These are phyloP conservation scores for Alosa sapidissima DNA, from an alignment of 2,797 vertebrate genomes.

Conservation along the genomic window DNA sequence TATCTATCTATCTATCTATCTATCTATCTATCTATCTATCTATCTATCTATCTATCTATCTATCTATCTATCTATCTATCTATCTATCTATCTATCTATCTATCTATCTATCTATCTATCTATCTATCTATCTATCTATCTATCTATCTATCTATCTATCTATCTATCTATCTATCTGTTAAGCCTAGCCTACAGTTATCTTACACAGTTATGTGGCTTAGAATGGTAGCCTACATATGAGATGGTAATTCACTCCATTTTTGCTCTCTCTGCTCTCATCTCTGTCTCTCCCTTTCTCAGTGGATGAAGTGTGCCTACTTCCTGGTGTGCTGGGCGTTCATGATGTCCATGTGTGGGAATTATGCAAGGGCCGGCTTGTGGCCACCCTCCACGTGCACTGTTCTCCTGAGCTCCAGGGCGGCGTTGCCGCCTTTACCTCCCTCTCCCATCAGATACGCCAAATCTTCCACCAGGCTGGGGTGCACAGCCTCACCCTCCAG, in stretches of 20 bases:
- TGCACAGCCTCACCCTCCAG: conserved; percentile 82
- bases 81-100: too few relatives aligned
- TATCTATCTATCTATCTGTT: too few relatives aligned
- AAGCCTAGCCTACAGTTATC: too few relatives aligned
- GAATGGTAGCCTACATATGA: not conserved
- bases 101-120: too few relatives aligned
- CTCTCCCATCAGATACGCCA: conserved; percentile 67
- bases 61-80: too few relatives aligned
- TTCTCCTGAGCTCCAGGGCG: conserved; percentile 41
- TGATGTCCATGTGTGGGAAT: conserved; percentile 81
- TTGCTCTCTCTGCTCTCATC: not conserved
- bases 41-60: too few relatives aligned
- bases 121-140: too few relatives aligned
- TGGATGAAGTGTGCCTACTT: conserved; percentile 64
- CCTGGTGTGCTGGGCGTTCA: conserved; percentile 74
- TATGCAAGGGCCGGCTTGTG: conserved; percentile 75
- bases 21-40: too few relatives aligned
- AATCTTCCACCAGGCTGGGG: conserved; percentile 73
- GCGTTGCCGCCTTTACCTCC: conserved; percentile 45
- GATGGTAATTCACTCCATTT: not conserved
- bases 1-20: too few relatives aligned
- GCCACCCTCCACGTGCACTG: conserved; percentile 80
- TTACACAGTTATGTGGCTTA: not conserved
- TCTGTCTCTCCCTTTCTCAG: conserved; percentile 54
- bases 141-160: too few relatives aligned